These are phyloP conservation scores for Rhamnusium bicolor DNA, from an alignment of 2,888 invertebrate species.

Conservation along the genomic window DNA sequence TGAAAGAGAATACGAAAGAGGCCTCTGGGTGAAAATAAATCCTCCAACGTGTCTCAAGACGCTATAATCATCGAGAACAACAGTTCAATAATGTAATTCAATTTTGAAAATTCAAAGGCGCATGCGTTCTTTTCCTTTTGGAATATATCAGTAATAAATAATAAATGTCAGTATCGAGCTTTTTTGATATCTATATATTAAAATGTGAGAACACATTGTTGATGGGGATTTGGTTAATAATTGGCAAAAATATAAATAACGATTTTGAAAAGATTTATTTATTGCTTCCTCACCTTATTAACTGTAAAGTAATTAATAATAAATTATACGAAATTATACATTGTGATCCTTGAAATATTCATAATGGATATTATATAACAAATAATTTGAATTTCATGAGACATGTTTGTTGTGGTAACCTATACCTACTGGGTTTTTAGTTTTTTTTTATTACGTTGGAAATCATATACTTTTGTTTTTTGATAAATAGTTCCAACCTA, in stretches of 20 bases:
- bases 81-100: conserved; percentile 33
- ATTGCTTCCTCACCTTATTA: conserved; percentile 16
- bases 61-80: conserved; percentile 30
- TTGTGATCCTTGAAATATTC: no score
- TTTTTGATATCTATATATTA: conserved; percentile 21
- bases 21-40: conserved; percentile 28
- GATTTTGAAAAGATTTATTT: background rate
- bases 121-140: conserved; percentile 3
- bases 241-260: background rate
- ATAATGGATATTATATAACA: no score
- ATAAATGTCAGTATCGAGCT: conserved; percentile 21
- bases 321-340: no score
- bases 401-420: no score
- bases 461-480: no score
- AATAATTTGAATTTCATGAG: no score
- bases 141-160: conserved; percentile 27
- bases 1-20: conserved; percentile 31
- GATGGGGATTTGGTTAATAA: background rate
- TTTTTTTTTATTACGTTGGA: no score
- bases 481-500: no score
- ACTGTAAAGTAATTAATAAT: conserved; percentile 2
- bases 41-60: conserved; percentile 20
- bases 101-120: conserved; percentile 18
- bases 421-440: no score
- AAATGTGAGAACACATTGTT: background rate